Evolutionary conservation across 2,888 invertebrate species (phyloP), one percentile per base, ranked within the genome.

Genomic region (Masnerella sp.): DNA sequence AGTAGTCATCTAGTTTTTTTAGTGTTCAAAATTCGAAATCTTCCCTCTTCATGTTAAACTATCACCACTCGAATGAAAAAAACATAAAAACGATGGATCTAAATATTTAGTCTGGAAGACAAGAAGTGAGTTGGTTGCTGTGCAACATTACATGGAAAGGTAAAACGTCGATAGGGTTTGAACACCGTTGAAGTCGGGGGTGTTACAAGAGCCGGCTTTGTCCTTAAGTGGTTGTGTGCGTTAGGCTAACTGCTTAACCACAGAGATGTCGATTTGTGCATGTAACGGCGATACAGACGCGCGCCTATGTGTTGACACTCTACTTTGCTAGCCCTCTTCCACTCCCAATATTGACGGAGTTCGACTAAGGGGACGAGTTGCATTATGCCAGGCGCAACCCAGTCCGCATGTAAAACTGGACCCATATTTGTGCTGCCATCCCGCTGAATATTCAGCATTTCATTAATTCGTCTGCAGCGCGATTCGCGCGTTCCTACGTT

Each of bases 321-420:
- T 61, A 45, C 64, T 59, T 54, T 65, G 56, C 62, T 40, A 67
- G 56, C 22, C 62, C 68, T 65, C 61, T 67, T 47, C 54, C 59
- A 45, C 30, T 71, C 54, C 58, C 62, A 75, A 78, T 79, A 79
- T 78, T 77, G 79, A 79, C 78, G 75, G 61, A 74, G 74, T 68
- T 75, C 75, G 77, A 74, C 74, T 56, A 40, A 61, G 56, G 76
- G 78, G 40, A 40, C 34, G 20, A 22, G 69, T 54, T 71, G 64
- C 71, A 71, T 71, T 64, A 58, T 51, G 52, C 71, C 11, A 12
- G 30, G 18, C 45, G 28, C 65, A 25, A 43, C 17, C 22, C 36
- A 59, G 38, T 34, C 51, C 32, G 38, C 45, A 34, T 49, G 52
- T 52, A 45, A 52, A 65, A 59, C 72, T 61, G 59, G 65, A 65